phyloP scores from a whole-genome alignment of 2,113 vertebrate species.

The Chitala chitala region DNA sequence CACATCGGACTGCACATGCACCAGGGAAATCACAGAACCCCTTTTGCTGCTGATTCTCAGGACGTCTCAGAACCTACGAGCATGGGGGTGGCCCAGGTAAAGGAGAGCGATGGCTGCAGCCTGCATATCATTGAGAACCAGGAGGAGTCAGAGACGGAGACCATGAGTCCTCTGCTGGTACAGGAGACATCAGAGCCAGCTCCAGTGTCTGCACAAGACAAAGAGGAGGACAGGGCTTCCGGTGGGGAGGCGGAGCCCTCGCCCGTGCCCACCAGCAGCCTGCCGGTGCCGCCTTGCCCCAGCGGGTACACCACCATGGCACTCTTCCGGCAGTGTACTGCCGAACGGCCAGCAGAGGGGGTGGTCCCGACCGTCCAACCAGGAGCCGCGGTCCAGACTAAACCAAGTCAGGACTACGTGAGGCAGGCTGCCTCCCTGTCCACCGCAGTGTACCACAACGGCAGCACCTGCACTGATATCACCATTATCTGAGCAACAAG shows the following conservation, averaged over 20 bases:
- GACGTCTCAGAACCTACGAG: constrained; percentile 39
- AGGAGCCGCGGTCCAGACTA: background rate
- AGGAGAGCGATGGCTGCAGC: constrained; percentile 45
- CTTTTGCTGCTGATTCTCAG: constrained; percentile 31
- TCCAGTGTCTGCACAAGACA: background rate
- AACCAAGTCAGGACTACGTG: constrained; percentile 37
- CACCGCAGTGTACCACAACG: background rate
- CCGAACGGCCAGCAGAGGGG: background rate
- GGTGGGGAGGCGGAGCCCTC: background rate
- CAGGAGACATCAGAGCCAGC: background rate
- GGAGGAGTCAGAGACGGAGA: background rate
- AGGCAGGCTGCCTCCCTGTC: constrained; percentile 30
- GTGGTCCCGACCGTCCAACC: background rate
- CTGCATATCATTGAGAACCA: constrained; percentile 52
- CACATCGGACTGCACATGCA: too few relatives aligned
- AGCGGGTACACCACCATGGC: constrained; percentile 73
- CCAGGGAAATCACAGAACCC: background rate
- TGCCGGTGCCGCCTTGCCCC: constrained; percentile 30
- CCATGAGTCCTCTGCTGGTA: background rate
- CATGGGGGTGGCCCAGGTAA: constrained; percentile 37
- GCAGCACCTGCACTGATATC: constrained; percentile 13
- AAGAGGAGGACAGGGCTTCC: background rate
- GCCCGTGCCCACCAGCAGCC: background rate
- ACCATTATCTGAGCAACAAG: background rate
- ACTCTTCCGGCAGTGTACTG: constrained; percentile 42